Percentiles rank a stretch among this genome's conserved stretches.
Evolutionary conservation across 2,113 vertebrate species (phyloP).

Genomic region (Engystomops pustulosus): DNA sequence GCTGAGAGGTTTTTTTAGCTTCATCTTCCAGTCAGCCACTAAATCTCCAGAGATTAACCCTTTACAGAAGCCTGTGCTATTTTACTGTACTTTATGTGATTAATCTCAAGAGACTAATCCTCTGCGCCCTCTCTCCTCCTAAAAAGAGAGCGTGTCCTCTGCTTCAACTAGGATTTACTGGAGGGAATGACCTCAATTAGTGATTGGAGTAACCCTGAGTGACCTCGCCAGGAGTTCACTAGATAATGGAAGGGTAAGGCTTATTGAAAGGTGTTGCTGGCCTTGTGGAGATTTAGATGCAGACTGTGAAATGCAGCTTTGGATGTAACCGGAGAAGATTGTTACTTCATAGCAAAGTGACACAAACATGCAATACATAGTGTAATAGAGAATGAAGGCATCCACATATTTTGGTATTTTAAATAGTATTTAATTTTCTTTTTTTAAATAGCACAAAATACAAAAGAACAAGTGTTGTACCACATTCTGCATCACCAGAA

Average conservation of each 20-base stretch:
- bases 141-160: background rate
- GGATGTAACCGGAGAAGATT: too few species aligned
- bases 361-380: too few species aligned
- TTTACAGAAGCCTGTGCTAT: background rate
- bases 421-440: conserved; percentile 39
- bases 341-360: too few species aligned
- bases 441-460: conserved; percentile 54
- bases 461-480: conserved; percentile 5
- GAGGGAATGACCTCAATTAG: background rate
- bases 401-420: background rate
- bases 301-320: too few species aligned
- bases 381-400: background rate
- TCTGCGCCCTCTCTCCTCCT: background rate
- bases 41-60: background rate
- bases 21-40: too few species aligned
- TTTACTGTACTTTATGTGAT: background rate
- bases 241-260: too few species aligned
- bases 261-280: too few species aligned
- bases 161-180: background rate
- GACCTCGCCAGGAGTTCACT: background rate
- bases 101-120: conserved; percentile 2
- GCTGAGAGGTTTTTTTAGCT: too few species aligned
- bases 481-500: conserved; percentile 21
- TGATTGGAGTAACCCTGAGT: background rate
- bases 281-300: too few species aligned